Evolutionary conservation across 2,888 invertebrate species (phyloP).

Genomic region (Mimumesa dahlbomi): DNA sequence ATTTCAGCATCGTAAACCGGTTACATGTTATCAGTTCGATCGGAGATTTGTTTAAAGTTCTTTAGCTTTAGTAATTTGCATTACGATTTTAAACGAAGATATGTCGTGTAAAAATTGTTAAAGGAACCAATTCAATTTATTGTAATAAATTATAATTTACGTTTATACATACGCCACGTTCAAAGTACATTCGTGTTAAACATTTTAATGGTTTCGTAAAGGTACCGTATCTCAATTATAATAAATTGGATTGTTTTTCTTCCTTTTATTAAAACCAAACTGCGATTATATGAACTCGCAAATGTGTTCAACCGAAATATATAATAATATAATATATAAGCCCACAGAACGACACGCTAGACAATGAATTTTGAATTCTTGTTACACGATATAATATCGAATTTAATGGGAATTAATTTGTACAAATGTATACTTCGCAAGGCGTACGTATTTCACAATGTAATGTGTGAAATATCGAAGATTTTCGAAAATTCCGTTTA

Average conservation of each 20-base stretch:
- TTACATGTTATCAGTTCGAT: not conserved
- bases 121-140: not conserved
- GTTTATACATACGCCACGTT: not conserved
- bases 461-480: slow-evolving; percentile 11
- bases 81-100: not conserved
- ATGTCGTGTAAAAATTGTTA: not conserved
- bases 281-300: slow-evolving; percentile 3
- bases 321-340: slow-evolving; percentile 12
- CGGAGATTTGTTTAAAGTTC: not conserved
- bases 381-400: slow-evolving; percentile 14
- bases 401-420: slow-evolving; percentile 38
- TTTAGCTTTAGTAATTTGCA: not conserved
- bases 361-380: slow-evolving; percentile 21
- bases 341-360: slow-evolving; percentile 8
- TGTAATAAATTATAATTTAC: not conserved
- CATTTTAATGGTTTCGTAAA: not conserved
- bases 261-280: not conserved
- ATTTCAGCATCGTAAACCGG: not conserved
- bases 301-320: slow-evolving; percentile 24
- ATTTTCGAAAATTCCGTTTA: slow-evolving; percentile 40
- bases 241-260: not conserved
- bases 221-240: not conserved
- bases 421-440: slow-evolving; percentile 20
- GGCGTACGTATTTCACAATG: slow-evolving; percentile 11
- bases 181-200: slow-evolving; percentile 1